Conservation (phyloP, 1,140 invertebrate species). For the Aphelenchoides fujianensis region DNA sequence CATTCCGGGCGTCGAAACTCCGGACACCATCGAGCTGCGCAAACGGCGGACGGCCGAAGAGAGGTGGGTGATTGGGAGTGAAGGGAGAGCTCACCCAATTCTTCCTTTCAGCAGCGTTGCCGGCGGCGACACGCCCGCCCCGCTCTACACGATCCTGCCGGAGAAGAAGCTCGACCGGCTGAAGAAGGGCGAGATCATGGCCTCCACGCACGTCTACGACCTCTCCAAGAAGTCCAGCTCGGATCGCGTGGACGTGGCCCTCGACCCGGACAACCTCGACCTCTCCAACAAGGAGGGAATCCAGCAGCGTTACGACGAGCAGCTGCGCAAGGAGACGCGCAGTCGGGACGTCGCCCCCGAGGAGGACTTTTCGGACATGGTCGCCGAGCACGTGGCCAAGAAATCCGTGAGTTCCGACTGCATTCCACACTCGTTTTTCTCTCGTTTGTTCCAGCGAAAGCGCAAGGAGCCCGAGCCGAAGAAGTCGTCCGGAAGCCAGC, state of each 20-base stretch:
- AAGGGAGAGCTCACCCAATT: neutral
- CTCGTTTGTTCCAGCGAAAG: constrained; percentile 55
- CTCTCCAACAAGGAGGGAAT: constrained; percentile 85
- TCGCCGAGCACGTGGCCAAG: constrained; percentile 91
- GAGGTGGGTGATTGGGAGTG: constrained; percentile 75
- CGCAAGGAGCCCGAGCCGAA: constrained; percentile 60
- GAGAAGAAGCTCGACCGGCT: constrained; percentile 86
- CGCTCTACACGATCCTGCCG: constrained; percentile 83
- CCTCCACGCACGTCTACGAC: constrained; percentile 75
- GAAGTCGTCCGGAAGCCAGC: constrained; percentile 41
- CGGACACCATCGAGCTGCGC: constrained; percentile 92
- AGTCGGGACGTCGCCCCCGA: constrained; percentile 66
- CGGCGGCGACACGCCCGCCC: constrained; percentile 79
- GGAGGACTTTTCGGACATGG: constrained; percentile 96
- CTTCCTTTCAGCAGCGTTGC: constrained; percentile 38
- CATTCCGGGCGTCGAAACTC: constrained; percentile 92
- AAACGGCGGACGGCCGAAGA: constrained; percentile 95
- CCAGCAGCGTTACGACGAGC: constrained; percentile 89
- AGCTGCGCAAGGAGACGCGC: constrained; percentile 67
- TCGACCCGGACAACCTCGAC: constrained; percentile 95
- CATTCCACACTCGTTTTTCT: constrained; percentile 9
- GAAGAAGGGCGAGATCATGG: constrained; percentile 81
- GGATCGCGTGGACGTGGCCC: constrained; percentile 78
- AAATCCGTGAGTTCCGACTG: constrained; percentile 66
- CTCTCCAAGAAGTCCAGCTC: constrained; percentile 46